Conservation (phyloP, 2,888 invertebrate species). For the Gnatocerus cornutus region DNA sequence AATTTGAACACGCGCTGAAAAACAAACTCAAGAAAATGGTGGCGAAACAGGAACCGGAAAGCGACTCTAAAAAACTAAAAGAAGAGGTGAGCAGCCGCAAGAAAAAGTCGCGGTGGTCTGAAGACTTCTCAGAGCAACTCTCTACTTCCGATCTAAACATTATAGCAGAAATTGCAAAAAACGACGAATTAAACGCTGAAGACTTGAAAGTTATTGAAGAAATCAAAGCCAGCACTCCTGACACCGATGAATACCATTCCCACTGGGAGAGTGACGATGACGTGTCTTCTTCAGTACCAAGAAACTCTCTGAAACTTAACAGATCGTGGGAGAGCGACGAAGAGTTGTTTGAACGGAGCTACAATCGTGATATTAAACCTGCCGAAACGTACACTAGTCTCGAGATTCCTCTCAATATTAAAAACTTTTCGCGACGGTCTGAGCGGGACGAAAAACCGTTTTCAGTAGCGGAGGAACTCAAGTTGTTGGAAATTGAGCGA, state of each 20-base stretch:
- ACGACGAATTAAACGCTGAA: not conserved
- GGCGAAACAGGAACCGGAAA: not conserved
- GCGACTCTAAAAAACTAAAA: not conserved
- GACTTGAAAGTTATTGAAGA: constrained; percentile 16
- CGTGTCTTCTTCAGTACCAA: constrained; percentile 41
- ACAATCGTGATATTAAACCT: constrained; percentile 18
- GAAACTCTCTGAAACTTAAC: constrained; percentile 52
- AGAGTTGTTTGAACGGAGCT: constrained; percentile 55
- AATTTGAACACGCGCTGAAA: not conserved
- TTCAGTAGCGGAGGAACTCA: constrained; percentile 52
- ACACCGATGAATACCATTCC: constrained; percentile 59
- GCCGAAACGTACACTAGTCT: constrained; percentile 41
- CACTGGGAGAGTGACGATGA: constrained; percentile 59
- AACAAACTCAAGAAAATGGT: constrained; percentile 5
- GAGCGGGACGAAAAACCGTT: constrained; percentile 41
- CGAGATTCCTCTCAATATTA: constrained; percentile 62
- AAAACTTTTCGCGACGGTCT: constrained; percentile 53
- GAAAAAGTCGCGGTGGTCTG: constrained; percentile 33
- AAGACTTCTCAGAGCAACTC: not conserved
- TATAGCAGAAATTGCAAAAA: constrained; percentile 2
- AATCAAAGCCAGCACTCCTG: constrained; percentile 51
- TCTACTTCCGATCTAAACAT: not conserved
- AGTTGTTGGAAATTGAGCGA: constrained; percentile 51
- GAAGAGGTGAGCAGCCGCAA: not conserved
- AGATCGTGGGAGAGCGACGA: constrained; percentile 64